Percentiles rank a stretch among this genome's conserved stretches.
These are phyloP conservation scores for Channa striata DNA, from an alignment of 2,797 vertebrate genomes.

Conservation along the genomic window DNA sequence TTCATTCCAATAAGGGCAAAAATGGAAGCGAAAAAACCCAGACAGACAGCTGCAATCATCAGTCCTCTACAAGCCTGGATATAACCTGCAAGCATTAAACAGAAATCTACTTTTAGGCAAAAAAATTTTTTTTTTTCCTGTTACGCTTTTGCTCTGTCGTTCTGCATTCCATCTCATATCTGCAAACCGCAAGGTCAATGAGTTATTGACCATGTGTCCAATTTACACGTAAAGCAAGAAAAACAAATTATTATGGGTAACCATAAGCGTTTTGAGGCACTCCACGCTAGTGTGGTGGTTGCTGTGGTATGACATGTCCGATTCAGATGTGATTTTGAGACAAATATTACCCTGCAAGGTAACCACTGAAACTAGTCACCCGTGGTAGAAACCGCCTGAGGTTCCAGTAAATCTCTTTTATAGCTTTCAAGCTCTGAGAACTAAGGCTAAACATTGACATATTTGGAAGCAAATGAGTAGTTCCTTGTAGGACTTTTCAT, in stretches of 20 bases:
- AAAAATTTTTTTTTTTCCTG: neutral
- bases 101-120: neutral
- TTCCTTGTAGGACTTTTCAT: conserved; percentile 50
- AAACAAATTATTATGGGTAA: conserved; percentile 58
- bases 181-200: conserved; percentile 35
- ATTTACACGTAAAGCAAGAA: conserved; percentile 54
- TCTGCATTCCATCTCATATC: neutral
- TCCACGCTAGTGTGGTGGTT: neutral
- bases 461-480: conserved; percentile 68
- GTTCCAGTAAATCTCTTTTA: conserved; percentile 86
- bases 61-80: conserved; percentile 96
- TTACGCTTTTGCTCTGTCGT: neutral
- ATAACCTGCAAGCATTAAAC: conserved; percentile 86
- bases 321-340: conserved; percentile 78
- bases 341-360: conserved; percentile 86
- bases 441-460: conserved; percentile 83
- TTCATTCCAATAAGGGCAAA: conserved; percentile 95
- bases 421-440: conserved; percentile 73
- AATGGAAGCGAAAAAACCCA: conserved; percentile 92
- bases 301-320: conserved; percentile 29
- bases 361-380: conserved; percentile 86
- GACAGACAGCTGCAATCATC: conserved; percentile 92
- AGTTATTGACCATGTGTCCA: conserved; percentile 43
- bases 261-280: conserved; percentile 38
- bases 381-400: conserved; percentile 85